phyloP scores from a whole-genome alignment of 2,797 vertebrate species.

The Eptatretus atami region DNA sequence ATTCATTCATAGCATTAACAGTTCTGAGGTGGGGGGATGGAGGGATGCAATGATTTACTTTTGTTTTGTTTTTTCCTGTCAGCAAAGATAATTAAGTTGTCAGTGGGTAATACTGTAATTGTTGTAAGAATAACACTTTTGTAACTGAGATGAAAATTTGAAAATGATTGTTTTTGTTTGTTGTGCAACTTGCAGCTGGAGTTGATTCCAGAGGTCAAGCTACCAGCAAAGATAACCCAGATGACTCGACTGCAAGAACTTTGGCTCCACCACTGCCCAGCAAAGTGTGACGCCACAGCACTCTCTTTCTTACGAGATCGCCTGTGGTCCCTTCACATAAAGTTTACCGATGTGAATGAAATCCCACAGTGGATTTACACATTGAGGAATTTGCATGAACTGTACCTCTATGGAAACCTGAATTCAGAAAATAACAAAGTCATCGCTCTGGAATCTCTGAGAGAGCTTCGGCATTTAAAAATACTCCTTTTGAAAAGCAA shows the following conservation, averaged over 20 bases:
- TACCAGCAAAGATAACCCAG: slow-evolving; percentile 81
- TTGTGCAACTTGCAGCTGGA: slow-evolving; percentile 19
- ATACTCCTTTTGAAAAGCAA: slow-evolving; percentile 82
- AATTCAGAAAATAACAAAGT: slow-evolving; percentile 98
- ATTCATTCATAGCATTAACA: too few relatives aligned
- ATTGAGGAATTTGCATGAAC: slow-evolving; percentile 56
- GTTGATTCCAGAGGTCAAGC: slow-evolving; percentile 71
- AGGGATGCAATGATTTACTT: too few relatives aligned
- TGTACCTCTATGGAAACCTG: slow-evolving; percentile 71
- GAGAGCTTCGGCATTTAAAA: slow-evolving; percentile 71
- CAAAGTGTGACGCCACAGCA: slow-evolving; percentile 82
- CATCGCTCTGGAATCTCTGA: slow-evolving; percentile 77
- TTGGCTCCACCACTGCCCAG: slow-evolving; percentile 81
- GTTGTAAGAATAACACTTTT: too few relatives aligned
- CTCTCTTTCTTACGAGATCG: slow-evolving; percentile 91
- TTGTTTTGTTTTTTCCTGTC: too few relatives aligned
- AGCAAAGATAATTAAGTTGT: too few relatives aligned
- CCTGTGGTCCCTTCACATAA: slow-evolving; percentile 84
- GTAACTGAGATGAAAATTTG: too few relatives aligned
- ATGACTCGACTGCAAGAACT: slow-evolving; percentile 83
- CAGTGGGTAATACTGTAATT: too few relatives aligned
- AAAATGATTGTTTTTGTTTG: too few relatives aligned
- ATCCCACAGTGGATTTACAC: slow-evolving; percentile 88
- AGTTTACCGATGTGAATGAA: slow-evolving; percentile 89
- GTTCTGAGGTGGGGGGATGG: too few relatives aligned